These are phyloP conservation scores for Channa maculata DNA, from an alignment of 2,113 vertebrate species.

Conservation along the genomic window DNA sequence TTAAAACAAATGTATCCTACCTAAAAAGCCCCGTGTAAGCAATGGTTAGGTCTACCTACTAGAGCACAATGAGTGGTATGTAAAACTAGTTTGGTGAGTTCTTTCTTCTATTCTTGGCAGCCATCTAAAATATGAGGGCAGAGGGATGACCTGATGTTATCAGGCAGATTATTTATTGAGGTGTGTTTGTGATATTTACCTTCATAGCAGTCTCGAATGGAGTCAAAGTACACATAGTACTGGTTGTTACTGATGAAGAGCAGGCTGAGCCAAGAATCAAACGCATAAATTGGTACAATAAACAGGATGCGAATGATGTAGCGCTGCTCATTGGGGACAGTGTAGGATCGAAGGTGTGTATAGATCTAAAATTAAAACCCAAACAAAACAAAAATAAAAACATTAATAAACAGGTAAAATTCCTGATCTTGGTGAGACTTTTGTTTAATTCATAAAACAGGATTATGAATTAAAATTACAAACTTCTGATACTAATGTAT, in stretches of 20 bases:
- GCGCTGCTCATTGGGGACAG: constrained; percentile 92
- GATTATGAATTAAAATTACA: background rate
- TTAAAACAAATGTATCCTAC: background rate
- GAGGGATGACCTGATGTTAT: background rate
- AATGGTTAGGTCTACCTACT: constrained; percentile 11
- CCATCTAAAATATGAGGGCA: background rate
- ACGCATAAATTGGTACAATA: constrained; percentile 93
- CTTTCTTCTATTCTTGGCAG: constrained; percentile 1
- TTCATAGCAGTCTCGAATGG: constrained; percentile 94
- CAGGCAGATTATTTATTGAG: background rate
- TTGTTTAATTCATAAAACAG: background rate
- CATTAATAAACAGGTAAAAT: background rate
- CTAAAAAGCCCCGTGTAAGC: background rate
- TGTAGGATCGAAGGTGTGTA: constrained; percentile 92
- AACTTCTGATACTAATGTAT: too few relatives aligned
- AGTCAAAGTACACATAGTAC: constrained; percentile 95
- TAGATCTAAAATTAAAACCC: constrained; percentile 86
- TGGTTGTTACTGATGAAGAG: constrained; percentile 93
- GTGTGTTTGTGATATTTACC: constrained; percentile 77
- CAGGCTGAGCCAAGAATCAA: constrained; percentile 97
- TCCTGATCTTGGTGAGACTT: background rate
- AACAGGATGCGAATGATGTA: constrained; percentile 97
- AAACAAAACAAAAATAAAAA: constrained; percentile 19
- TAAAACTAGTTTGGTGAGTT: constrained; percentile 76
- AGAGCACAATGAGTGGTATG: constrained; percentile 12